Conservation (phyloP, 2,888 invertebrate species). For the Noctua comes region DNA sequence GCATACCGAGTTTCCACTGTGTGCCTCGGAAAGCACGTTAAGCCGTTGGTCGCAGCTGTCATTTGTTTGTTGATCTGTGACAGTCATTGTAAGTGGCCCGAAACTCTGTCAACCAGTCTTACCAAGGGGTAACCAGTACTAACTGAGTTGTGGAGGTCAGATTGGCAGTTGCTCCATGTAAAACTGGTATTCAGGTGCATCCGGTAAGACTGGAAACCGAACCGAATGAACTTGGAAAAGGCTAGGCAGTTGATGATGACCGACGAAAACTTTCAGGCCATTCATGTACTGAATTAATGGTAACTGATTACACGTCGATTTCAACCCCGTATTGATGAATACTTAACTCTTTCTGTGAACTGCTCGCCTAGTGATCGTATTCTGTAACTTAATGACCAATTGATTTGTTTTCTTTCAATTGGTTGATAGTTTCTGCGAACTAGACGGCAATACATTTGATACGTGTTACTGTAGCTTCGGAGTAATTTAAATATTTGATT, state of each 20-base stretch:
- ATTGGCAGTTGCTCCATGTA: neutral
- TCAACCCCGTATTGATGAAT: neutral
- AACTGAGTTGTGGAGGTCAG: neutral
- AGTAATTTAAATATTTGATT: slow-evolving; percentile 35
- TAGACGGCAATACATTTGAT: neutral
- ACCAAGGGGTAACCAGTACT: neutral
- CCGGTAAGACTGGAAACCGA: neutral
- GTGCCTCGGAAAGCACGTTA: neutral
- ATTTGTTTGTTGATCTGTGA: neutral
- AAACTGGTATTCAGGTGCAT: neutral
- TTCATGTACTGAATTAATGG: neutral
- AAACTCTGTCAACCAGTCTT: neutral
- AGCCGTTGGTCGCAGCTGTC: neutral
- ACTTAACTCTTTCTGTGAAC: slow-evolving; percentile 25
- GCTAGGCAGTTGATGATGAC: neutral
- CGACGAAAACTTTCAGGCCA: neutral
- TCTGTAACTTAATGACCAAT: slow-evolving; percentile 20
- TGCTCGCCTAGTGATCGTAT: neutral
- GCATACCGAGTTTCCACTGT: neutral
- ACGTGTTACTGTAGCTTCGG: neutral
- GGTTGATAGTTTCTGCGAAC: slow-evolving; percentile 24
- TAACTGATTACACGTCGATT: neutral
- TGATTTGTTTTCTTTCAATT: slow-evolving; percentile 41
- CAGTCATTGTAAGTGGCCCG: neutral
- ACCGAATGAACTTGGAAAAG: neutral